Evolutionary conservation across 2,113 vertebrate species (phyloP).

Genomic region (Cyanoramphus novaezelandiae): DNA sequence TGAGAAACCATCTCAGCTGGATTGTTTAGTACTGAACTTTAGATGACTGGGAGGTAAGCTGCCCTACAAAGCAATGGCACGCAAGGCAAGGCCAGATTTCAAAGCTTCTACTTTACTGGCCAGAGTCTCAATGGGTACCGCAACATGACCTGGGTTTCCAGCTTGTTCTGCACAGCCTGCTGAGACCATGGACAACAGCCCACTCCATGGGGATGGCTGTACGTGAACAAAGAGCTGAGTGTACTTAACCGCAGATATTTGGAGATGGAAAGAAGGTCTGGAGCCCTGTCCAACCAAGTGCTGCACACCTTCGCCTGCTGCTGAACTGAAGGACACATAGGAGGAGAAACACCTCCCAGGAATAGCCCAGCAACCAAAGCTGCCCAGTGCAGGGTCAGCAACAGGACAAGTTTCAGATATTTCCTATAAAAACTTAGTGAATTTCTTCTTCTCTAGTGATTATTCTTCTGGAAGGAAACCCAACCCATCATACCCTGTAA

Average conservation of each 20-base stretch:
- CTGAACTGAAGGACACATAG: background rate
- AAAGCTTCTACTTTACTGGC: background rate
- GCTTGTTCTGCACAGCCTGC: too few species aligned
- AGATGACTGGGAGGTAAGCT: background rate
- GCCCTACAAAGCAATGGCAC: background rate
- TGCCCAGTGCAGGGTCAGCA: background rate
- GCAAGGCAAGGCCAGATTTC: background rate
- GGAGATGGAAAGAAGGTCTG: background rate
- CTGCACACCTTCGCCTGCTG: background rate
- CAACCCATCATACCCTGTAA: background rate
- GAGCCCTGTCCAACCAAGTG: background rate
- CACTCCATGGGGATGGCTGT: background rate
- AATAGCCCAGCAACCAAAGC: background rate
- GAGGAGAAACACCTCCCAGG: background rate
- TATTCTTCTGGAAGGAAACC: background rate
- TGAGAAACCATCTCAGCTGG: background rate
- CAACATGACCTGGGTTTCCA: background rate
- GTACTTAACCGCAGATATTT: accelerated
- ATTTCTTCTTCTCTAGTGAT: background rate
- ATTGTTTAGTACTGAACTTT: background rate
- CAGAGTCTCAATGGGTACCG: accelerated
- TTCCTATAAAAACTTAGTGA: background rate
- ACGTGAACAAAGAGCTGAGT: accelerated
- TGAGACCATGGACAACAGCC: background rate
- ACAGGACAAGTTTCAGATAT: background rate